These are phyloP conservation scores for Anolis carolinensis DNA, from an alignment of 2,113 vertebrate species.

Conservation along the genomic window DNA sequence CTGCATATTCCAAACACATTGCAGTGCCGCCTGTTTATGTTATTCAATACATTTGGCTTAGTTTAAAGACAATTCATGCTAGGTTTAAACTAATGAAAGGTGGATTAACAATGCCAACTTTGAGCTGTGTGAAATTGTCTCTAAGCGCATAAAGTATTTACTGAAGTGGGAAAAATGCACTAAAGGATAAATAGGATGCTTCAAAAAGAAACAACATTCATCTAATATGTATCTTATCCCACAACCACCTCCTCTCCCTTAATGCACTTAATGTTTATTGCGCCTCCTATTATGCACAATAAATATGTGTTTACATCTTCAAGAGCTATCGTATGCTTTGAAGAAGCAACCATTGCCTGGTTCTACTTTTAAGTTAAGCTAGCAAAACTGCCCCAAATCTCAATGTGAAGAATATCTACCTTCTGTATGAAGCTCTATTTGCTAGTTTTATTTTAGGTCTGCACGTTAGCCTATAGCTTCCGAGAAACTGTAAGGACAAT, in stretches of 20 bases:
- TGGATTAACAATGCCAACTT: background rate
- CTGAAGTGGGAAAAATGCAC: conserved; percentile 10
- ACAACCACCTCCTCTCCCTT: background rate
- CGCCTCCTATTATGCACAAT: background rate
- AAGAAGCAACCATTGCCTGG: background rate
- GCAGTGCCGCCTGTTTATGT: conserved; percentile 2
- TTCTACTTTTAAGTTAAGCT: background rate
- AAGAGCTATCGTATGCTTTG: background rate
- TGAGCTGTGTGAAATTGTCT: conserved; percentile 6
- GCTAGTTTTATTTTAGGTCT: too few relatives aligned
- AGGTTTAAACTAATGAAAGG: conserved; percentile 18
- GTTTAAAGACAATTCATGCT: conserved; percentile 30
- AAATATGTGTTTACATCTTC: background rate
- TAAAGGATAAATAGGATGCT: conserved; percentile 17
- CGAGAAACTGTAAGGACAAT: too few relatives aligned
- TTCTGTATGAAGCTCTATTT: too few relatives aligned
- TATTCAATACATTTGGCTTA: conserved; percentile 17
- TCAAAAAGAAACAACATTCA: background rate
- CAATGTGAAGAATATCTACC: too few relatives aligned
- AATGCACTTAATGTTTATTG: conserved; percentile 5
- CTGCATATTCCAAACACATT: background rate
- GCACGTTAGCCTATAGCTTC: too few relatives aligned
- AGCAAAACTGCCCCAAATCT: too few relatives aligned
- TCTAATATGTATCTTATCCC: background rate
- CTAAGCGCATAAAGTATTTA: conserved; percentile 24